These are phyloP conservation scores for Callyntrura guangdongensis DNA, from an alignment of 2,888 invertebrate species.

Conservation along the genomic window DNA sequence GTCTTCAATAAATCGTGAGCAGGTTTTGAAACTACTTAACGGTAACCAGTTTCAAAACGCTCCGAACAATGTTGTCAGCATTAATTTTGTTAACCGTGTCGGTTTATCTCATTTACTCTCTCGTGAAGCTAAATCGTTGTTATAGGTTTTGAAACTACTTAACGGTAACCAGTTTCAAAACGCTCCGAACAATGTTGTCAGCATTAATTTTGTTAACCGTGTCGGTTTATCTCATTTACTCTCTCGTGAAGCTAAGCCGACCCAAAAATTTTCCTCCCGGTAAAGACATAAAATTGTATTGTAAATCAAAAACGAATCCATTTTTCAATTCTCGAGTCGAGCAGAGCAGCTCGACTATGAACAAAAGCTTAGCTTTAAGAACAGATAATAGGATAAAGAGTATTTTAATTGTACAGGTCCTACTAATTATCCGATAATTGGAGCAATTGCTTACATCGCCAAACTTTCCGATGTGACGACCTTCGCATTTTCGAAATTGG, in stretches of 20 bases:
- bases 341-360: no score
- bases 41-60: no score
- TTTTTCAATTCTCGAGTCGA: no score
- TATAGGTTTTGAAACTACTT: no score
- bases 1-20: no score
- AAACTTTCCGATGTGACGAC: slow-evolving; percentile 41
- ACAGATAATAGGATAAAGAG: no score
- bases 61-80: no score
- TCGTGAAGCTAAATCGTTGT: slow-evolving; percentile 7
- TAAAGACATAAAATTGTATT: slow-evolving; percentile 12
- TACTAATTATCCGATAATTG: slow-evolving; percentile 76
- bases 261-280: slow-evolving; percentile 79
- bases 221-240: neutral
- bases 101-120: neutral
- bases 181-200: no score
- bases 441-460: slow-evolving; percentile 42
- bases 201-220: slow-evolving; percentile 34
- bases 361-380: no score
- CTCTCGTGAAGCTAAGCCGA: neutral
- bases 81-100: slow-evolving; percentile 34
- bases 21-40: no score
- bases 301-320: neutral
- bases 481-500: slow-evolving; percentile 59
- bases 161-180: no score
- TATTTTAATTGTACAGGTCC: slow-evolving; percentile 73